Base-by-base conservation (phyloP, 2,888 invertebrate species). In the Octonoba sinensis region DNA sequence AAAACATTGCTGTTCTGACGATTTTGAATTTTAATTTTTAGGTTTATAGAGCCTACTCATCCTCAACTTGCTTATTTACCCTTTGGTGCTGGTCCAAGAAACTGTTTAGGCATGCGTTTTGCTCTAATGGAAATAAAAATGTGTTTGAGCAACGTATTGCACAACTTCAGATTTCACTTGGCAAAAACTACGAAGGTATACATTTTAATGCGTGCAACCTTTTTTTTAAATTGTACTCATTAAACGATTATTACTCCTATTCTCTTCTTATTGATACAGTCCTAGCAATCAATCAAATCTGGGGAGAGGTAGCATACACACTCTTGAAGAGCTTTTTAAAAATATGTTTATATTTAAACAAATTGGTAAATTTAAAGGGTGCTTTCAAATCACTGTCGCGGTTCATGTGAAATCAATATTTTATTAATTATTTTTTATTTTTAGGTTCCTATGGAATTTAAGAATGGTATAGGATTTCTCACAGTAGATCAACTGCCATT, bases 51-150 rank as follows among this genome's bases (percentile, higher is more conserved):
- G 44, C 16, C n/a, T 15, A 46, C 36, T 12, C 16, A 62, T 15
- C 65, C 22, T 49, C 65, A 16, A 22, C 65, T 49, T 22, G 65
- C 65, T 13, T 65, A 65, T 24, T 47, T 65, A 49, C 65, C 65
- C 6, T 65, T 65, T 22, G 65, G 65, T 4, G 65, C 65, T 16
- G 65, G 65, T 1, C 65, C 65, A 11, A 47, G 65, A 49, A 65
- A 65, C n/a, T 65, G 65, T 24, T 20, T 65, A 8, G 65, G 65
- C 13, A 65, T 65, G 65, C 18, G 65, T 1, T 65, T 65, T 49
- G 65, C 65, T 49, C 15, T 65, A 3, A 49, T 65, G 65, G 65
- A 65, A 24, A 47, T 65, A 8, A 65, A 65, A 24, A 6, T 65
- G 12, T 65, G 47, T 22, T 22, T 65, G 20, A 24, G 16, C 11